These are phyloP conservation scores for Hemitrygon akajei DNA, from an alignment of 2,797 vertebrate genomes.

Conservation along the genomic window DNA sequence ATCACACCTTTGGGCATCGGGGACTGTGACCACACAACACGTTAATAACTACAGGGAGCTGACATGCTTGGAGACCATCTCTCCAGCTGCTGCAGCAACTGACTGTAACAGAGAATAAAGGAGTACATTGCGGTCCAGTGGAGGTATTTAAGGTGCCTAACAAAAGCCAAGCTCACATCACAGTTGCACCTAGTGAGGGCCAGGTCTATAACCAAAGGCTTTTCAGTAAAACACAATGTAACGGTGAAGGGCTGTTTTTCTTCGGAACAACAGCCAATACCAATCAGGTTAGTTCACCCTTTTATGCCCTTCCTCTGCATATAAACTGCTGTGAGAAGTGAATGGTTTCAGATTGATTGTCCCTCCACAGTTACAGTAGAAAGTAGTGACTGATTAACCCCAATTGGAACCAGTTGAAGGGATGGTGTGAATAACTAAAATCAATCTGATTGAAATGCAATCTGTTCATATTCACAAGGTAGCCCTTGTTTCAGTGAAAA, in stretches of 20 bases:
- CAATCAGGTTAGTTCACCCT: constrained; percentile 24
- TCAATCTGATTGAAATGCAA: constrained; percentile 36
- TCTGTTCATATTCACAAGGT: constrained; percentile 32
- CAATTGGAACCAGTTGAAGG: constrained; percentile 24
- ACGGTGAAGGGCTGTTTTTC: not conserved
- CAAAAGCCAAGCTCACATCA: constrained; percentile 11
- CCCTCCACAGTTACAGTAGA: constrained; percentile 24
- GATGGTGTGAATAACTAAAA: constrained; percentile 30
- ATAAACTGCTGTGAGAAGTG: constrained; percentile 26
- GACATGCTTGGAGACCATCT: not conserved
- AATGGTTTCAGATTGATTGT: constrained; percentile 26
- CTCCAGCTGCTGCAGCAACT: not conserved
- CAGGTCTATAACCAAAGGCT: not conserved
- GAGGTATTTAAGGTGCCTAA: not conserved
- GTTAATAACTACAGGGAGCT: not conserved
- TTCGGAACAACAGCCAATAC: constrained; percentile 30
- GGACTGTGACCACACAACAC: not conserved
- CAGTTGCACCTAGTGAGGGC: not conserved
- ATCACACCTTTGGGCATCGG: not conserved
- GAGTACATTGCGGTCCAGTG: not conserved
- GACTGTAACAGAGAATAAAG: not conserved
- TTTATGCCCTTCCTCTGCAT: not conserved
- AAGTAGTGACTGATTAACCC: constrained; percentile 30
- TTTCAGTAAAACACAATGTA: constrained; percentile 20
- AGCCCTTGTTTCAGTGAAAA: constrained; percentile 30